These are phyloP conservation scores for Diadema setosum DNA, from an alignment of 35 echinoderm and acorn worm species.

Conservation along the genomic window DNA sequence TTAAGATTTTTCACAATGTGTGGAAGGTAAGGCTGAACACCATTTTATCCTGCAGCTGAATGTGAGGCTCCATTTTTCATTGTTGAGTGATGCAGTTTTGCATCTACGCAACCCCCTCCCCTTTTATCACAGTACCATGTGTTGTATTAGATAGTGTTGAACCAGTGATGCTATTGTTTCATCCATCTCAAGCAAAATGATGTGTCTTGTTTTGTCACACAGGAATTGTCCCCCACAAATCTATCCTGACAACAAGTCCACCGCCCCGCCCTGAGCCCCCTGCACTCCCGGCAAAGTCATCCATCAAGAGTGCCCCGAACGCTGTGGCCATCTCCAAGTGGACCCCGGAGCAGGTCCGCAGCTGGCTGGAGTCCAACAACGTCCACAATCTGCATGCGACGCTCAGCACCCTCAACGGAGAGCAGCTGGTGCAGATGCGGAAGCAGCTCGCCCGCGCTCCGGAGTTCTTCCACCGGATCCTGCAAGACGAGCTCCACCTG, in stretches of 20 bases:
- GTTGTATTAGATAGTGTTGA: no score
- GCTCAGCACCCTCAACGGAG: slow-evolving; percentile 43
- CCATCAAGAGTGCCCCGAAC: not conserved
- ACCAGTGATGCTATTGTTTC: no score
- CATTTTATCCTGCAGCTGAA: no score
- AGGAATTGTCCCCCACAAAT: slow-evolving; percentile 6
- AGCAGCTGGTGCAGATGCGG: slow-evolving; percentile 75
- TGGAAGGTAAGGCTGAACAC: no score
- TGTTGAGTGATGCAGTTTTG: no score
- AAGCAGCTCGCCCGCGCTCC: slow-evolving; percentile 62
- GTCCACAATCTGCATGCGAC: not conserved
- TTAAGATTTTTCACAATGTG: no score
- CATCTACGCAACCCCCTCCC: no score
- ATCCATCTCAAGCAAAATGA: no score
- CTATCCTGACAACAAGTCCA: not conserved
- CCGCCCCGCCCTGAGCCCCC: not conserved
- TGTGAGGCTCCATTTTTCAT: no score
- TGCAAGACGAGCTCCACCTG: slow-evolving; percentile 56
- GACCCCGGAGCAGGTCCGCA: slow-evolving; percentile 30
- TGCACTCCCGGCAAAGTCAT: not conserved
- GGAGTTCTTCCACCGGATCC: slow-evolving; percentile 63
- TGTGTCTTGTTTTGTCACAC: not conserved
- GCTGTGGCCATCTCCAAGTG: not conserved
- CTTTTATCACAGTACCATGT: no score
- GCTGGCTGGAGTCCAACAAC: slow-evolving; percentile 63